Percentiles rank a stretch among this genome's conserved stretches.
These are phyloP conservation scores for Cichladusa arquata DNA, from an alignment of 2,113 vertebrate genomes.

Conservation along the genomic window DNA sequence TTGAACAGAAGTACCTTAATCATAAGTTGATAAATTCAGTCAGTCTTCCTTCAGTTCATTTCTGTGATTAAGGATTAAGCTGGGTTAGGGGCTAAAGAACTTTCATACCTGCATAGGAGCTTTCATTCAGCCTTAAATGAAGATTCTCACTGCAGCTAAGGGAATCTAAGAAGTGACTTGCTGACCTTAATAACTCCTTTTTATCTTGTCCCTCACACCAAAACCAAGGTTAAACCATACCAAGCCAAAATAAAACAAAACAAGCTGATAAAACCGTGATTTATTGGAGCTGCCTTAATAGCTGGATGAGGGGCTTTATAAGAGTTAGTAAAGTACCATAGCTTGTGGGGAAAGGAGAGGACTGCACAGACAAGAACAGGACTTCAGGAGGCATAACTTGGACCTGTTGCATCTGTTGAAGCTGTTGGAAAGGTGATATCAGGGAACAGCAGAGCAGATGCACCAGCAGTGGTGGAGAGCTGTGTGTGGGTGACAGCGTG, in stretches of 20 bases:
- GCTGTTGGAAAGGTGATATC: not conserved
- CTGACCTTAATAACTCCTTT: not conserved
- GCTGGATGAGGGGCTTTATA: not conserved
- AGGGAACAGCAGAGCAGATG: not conserved
- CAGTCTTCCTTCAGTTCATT: not conserved
- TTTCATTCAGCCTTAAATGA: not conserved
- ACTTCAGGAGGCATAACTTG: accelerated
- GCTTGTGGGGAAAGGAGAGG: not conserved
- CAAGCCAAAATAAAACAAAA: not conserved
- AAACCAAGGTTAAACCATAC: not conserved
- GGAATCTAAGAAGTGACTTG: not conserved
- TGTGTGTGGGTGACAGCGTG: accelerated
- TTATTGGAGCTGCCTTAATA: not conserved
- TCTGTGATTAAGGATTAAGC: not conserved
- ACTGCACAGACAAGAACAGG: not conserved
- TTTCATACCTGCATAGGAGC: not conserved
- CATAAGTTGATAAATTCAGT: not conserved
- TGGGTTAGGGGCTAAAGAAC: not conserved
- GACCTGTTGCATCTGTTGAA: not conserved
- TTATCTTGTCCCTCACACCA: not conserved
- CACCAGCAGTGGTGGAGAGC: accelerated
- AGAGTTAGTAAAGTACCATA: not conserved
- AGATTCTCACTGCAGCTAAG: not conserved
- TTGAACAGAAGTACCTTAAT: not conserved
- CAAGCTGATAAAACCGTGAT: not conserved